Conservation (phyloP, 1,140 invertebrate genomes). For the Neelides sp. region DNA sequence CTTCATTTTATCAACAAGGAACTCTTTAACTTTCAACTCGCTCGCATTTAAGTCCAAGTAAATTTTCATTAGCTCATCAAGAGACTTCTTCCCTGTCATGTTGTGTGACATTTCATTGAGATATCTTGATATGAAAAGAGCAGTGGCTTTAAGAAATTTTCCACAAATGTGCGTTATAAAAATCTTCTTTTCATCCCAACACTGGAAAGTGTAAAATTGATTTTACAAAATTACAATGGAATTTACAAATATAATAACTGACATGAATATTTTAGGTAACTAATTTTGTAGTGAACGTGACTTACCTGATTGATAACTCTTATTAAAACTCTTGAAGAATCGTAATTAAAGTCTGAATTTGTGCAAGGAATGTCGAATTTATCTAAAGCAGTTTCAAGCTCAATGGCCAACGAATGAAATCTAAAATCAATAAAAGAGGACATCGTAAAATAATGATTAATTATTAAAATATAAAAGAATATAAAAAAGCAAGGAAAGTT, state of each 20-base stretch:
- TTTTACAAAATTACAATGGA: neutral
- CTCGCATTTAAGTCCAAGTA: constrained; percentile 27
- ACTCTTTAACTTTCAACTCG: constrained; percentile 28
- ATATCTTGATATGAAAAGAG: constrained; percentile 25
- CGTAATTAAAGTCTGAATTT: constrained; percentile 27
- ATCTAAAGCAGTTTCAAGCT: constrained; percentile 26
- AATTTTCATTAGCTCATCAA: constrained; percentile 12
- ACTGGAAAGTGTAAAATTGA: constrained; percentile 16
- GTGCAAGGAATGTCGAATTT: constrained; percentile 10
- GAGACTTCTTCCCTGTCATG: no score
- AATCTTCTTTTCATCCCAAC: constrained; percentile 29
- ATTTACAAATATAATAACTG: no score
- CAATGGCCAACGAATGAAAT: constrained; percentile 25
- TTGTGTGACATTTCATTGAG: neutral
- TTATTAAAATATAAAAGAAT: neutral
- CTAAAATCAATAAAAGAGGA: constrained; percentile 9
- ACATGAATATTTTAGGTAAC: neutral
- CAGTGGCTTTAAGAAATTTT: constrained; percentile 29
- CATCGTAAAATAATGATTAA: neutral
- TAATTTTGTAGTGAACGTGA: neutral
- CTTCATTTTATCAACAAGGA: constrained; percentile 22
- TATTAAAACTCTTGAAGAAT: constrained; percentile 20
- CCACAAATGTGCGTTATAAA: constrained; percentile 23
- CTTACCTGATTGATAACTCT: constrained; percentile 28
- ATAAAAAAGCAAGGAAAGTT: neutral